These are phyloP conservation scores for Probaryconus sp. DNA, from an alignment of 1,140 invertebrate genomes.

Conservation along the genomic window DNA sequence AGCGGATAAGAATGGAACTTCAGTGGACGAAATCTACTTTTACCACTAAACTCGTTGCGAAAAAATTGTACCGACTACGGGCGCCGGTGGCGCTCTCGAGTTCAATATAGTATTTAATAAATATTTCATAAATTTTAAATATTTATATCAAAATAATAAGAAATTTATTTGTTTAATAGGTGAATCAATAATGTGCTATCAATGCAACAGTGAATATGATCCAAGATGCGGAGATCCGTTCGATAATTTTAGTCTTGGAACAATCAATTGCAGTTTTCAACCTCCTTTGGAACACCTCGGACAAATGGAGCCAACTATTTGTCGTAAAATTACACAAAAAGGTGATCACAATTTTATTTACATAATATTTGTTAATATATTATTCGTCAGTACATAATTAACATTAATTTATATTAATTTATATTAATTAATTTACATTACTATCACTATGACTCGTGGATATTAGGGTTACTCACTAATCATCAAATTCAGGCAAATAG, in stretches of 20 bases:
- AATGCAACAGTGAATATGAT: conserved; percentile 92
- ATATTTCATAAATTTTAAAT: background rate
- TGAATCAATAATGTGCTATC: conserved; percentile 83
- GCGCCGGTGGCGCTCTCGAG: no score
- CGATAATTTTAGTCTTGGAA: conserved; percentile 87
- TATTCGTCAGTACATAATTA: background rate
- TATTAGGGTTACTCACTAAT: no score
- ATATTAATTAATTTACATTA: no score
- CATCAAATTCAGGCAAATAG: no score
- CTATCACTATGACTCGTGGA: no score
- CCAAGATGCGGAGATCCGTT: conserved; percentile 91
- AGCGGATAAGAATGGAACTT: no score
- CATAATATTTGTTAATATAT: background rate
- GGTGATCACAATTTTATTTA: conserved; percentile 76
- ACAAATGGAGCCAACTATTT: conserved; percentile 82
- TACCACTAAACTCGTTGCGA: no score
- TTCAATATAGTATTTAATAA: no score
- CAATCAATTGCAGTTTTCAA: conserved; percentile 89
- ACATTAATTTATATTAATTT: no score
- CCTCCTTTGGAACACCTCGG: conserved; percentile 84
- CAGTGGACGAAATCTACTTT: no score
- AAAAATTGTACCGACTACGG: no score
- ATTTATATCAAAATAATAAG: background rate
- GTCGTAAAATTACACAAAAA: conserved; percentile 87
- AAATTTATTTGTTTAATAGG: conserved; percentile 68